Conservation (phyloP, 2,797 vertebrate genomes). For the Craterocephalus amniculus region DNA sequence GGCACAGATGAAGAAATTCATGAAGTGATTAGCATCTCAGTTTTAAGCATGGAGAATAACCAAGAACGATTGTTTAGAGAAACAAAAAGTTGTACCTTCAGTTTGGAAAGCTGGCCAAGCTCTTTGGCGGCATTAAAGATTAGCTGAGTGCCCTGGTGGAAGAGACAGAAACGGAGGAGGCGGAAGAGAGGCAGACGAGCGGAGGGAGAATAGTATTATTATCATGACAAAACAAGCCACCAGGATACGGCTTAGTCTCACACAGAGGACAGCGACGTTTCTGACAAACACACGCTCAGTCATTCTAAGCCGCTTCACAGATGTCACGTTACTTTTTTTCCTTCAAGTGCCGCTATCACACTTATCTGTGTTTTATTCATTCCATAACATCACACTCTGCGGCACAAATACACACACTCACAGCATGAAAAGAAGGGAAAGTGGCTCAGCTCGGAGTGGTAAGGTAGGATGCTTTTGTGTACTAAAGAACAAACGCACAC, state of each 20-base stretch:
- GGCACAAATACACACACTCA: constrained; percentile 33
- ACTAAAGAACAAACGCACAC: constrained; percentile 44
- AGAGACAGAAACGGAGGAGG: constrained; percentile 41
- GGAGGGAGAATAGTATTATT: constrained; percentile 38
- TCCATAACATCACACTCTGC: constrained; percentile 44
- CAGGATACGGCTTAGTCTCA: constrained; percentile 63
- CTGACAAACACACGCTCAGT: constrained; percentile 64
- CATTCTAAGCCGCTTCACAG: constrained; percentile 55
- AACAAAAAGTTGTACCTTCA: constrained; percentile 89
- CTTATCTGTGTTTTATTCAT: constrained; percentile 52
- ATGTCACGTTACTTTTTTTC: constrained; percentile 57
- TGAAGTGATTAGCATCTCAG: constrained; percentile 2
- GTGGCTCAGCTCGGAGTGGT: constrained; percentile 54
- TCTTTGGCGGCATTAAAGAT: constrained; percentile 99
- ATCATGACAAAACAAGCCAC: constrained; percentile 34
- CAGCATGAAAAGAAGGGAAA: constrained; percentile 54
- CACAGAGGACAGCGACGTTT: constrained; percentile 70
- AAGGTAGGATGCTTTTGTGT: constrained; percentile 36
- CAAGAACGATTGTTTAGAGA: background rate
- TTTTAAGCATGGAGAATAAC: background rate
- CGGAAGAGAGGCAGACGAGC: constrained; percentile 31
- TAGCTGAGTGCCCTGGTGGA: constrained; percentile 96
- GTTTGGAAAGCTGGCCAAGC: constrained; percentile 96
- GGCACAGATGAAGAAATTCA: constrained; percentile 25
- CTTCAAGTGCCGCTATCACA: constrained; percentile 59